A percentile compares a stretch with the other conserved stretches of the same genome.
Evolutionary conservation across 2,888 invertebrate genomes (phyloP).

Genomic region (Drosophila imparisetae): DNA sequence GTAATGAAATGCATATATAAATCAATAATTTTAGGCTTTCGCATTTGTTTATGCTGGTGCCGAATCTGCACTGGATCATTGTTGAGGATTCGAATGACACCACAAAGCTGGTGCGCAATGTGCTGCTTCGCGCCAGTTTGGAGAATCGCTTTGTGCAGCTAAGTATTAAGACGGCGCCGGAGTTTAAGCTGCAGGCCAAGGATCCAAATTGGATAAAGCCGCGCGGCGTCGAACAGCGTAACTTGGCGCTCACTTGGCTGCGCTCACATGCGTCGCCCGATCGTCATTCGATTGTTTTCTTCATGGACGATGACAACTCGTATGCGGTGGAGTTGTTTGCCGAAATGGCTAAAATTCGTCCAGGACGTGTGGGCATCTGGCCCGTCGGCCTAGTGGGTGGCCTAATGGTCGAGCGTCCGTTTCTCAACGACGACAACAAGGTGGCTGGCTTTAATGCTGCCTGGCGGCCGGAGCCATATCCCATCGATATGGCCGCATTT

Average conservation of each 20-base stretch:
- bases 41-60: conserved; percentile 93
- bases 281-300: conserved; percentile 91
- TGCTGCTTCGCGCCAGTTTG: conserved; percentile 86
- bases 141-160: conserved; percentile 87
- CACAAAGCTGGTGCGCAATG: conserved; percentile 88
- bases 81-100: conserved; percentile 92
- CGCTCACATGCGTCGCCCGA: conserved; percentile 83
- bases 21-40: conserved; percentile 87
- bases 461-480: conserved; percentile 96
- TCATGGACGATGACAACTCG: conserved; percentile 99
- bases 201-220: conserved; percentile 92
- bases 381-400: conserved; percentile 98
- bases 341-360: conserved; percentile 93
- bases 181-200: conserved; percentile 88
- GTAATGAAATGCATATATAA: not conserved
- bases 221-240: conserved; percentile 96
- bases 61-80: conserved; percentile 96
- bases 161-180: conserved; percentile 89
- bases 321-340: conserved; percentile 95
- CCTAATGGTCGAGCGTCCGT: conserved; percentile 95
- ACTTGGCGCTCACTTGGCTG: conserved; percentile 92
- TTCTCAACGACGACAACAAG: conserved; percentile 88
- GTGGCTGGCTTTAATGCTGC: conserved; percentile 88
- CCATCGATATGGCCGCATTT: conserved; percentile 99
- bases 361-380: conserved; percentile 92